Conservation (phyloP, 2,888 invertebrate genomes). For the Agrochola macilenta region DNA sequence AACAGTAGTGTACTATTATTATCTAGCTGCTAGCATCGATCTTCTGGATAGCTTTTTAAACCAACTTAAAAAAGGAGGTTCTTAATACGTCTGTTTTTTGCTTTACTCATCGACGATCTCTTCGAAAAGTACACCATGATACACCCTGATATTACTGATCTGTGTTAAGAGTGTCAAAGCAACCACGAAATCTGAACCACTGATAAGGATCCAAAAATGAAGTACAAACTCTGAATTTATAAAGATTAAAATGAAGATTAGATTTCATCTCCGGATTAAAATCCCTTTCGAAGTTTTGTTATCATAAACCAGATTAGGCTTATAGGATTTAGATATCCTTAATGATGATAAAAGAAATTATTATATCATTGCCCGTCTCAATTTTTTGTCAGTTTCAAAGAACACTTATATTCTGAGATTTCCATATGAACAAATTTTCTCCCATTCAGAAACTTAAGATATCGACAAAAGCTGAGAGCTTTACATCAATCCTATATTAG, state of each 20-base stretch:
- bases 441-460: not conserved
- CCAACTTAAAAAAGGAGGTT: no score
- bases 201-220: not conserved
- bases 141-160: not conserved
- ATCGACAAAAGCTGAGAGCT: not conserved
- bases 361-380: not conserved
- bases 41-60: not conserved
- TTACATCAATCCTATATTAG: conserved; percentile 1
- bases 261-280: not conserved
- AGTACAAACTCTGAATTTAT: not conserved
- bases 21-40: not conserved
- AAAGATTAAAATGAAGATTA: not conserved
- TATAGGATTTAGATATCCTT: not conserved
- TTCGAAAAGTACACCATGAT: not conserved
- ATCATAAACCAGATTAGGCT: not conserved
- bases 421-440: not conserved
- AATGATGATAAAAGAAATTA: not conserved
- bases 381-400: not conserved
- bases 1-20: no score
- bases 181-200: not conserved
- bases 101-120: no score
- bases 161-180: not conserved
- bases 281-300: not conserved
- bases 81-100: not conserved
- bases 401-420: not conserved